Evolutionary conservation across 2,113 vertebrate genomes (phyloP).

Genomic region (Octodon degus): DNA sequence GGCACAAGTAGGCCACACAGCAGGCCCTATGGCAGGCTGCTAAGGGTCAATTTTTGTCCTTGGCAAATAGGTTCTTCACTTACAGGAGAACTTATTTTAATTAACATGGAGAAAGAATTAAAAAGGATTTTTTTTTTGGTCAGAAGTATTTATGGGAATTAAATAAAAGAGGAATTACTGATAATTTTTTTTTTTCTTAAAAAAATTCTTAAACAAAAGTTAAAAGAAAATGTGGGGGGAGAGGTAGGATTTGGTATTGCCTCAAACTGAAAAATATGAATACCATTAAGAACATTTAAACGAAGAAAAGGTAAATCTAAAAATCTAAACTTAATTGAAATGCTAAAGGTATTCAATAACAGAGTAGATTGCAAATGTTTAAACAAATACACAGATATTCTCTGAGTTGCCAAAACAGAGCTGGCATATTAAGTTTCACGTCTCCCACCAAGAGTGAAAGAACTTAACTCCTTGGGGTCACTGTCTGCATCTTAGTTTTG

Average conservation of each 20-base stretch:
- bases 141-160: not conserved
- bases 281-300: not conserved
- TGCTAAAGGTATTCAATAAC: not conserved
- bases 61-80: not conserved
- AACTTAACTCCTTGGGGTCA: not conserved
- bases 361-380: not conserved
- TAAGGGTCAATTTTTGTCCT: not conserved
- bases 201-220: not conserved
- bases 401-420: not conserved
- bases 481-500: not conserved
- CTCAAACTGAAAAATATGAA: not conserved
- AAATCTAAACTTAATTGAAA: conserved; percentile 40
- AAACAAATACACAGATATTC: not conserved
- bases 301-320: conserved; percentile 33
- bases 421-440: not conserved
- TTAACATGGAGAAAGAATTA: not conserved
- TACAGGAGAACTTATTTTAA: not conserved
- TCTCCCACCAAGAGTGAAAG: not conserved
- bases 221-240: not conserved
- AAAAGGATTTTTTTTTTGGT: not conserved
- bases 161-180: not conserved
- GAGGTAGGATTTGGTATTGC: not conserved
- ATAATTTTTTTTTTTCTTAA: not conserved
- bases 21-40: accelerated
- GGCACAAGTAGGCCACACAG: not conserved